Conservation (phyloP, 64 coral and sea anemone species). For the Hydrozoanthus tunicans region DNA sequence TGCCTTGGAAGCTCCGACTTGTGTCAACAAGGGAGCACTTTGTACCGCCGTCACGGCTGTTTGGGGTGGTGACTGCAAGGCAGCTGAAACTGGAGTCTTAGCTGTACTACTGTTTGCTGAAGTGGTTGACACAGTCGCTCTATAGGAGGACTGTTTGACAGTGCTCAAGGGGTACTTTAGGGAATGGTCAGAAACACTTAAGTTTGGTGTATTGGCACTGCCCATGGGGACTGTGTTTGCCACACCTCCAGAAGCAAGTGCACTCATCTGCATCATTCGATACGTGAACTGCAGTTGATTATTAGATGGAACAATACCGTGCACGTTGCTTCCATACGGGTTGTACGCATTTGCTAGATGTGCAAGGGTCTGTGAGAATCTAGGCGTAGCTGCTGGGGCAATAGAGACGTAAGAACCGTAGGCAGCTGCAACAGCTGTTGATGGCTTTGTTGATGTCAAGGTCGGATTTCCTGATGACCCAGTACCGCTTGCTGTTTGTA, state of each 20-base stretch:
- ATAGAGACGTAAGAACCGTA: constrained; percentile 92
- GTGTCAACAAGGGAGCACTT: constrained; percentile 51
- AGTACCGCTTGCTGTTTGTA: not conserved
- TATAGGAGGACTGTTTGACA: constrained; percentile 61
- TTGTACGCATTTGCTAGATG: constrained; percentile 94
- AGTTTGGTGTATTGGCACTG: not conserved
- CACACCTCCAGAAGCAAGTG: constrained; percentile 64
- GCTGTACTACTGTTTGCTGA: constrained; percentile 25
- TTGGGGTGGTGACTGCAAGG: constrained; percentile 38
- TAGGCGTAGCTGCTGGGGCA: constrained; percentile 83
- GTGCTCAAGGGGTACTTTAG: constrained; percentile 73
- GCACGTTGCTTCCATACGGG: constrained; percentile 55
- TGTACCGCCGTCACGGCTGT: constrained; percentile 67
- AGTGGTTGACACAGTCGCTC: not conserved
- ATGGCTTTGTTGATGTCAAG: not conserved
- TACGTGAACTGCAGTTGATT: constrained; percentile 80
- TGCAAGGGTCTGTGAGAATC: constrained; percentile 90
- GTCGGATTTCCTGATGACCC: constrained; percentile 19
- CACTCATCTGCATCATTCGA: constrained; percentile 80
- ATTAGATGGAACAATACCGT: constrained; percentile 38
- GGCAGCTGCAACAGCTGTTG: constrained; percentile 84
- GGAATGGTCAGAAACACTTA: constrained; percentile 60
- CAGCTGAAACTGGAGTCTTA: constrained; percentile 44
- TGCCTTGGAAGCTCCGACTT: constrained; percentile 26
- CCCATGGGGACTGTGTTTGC: constrained; percentile 30